phyloP scores from a whole-genome alignment of 23 tunicate genomes.

The Styela plicata region DNA sequence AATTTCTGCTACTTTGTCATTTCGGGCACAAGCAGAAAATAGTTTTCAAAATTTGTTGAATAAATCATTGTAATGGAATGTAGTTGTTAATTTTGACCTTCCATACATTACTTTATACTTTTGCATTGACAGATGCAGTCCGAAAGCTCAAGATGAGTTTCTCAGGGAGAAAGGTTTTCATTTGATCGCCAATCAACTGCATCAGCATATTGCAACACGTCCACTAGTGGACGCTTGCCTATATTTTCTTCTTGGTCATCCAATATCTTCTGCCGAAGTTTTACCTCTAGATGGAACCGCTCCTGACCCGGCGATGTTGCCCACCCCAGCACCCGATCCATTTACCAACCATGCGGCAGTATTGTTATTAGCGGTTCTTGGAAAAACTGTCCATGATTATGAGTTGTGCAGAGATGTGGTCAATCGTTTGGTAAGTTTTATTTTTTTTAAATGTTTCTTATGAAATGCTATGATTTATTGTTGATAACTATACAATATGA shows the following conservation, averaged over 20 bases:
- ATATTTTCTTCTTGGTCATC: conserved; percentile 68
- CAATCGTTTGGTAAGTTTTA: conserved; percentile 43
- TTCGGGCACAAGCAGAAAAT: no score
- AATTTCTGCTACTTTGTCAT: no score
- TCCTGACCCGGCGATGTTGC: conserved; percentile 32
- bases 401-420: conserved; percentile 56
- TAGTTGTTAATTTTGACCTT: no score
- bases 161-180: conserved; percentile 79
- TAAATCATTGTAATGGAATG: no score
- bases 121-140: conserved; percentile 45
- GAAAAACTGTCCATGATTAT: conserved; percentile 47
- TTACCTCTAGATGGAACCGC: conserved; percentile 53
- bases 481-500: no score
- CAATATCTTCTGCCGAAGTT: conserved; percentile 48
- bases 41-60: no score
- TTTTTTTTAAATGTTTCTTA: no score
- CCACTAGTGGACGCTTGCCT: conserved; percentile 75
- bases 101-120: not conserved
- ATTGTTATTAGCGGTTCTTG: conserved; percentile 63
- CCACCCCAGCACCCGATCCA: conserved; percentile 41
- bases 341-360: conserved; percentile 71
- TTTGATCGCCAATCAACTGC: conserved; percentile 90
- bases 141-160: conserved; percentile 46
- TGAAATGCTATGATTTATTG: no score
- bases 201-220: conserved; percentile 69